Evolutionary conservation across 2,113 vertebrate genomes (phyloP), one percentile per base, ranked within the genome.

Genomic region (Megaceryle maxima): DNA sequence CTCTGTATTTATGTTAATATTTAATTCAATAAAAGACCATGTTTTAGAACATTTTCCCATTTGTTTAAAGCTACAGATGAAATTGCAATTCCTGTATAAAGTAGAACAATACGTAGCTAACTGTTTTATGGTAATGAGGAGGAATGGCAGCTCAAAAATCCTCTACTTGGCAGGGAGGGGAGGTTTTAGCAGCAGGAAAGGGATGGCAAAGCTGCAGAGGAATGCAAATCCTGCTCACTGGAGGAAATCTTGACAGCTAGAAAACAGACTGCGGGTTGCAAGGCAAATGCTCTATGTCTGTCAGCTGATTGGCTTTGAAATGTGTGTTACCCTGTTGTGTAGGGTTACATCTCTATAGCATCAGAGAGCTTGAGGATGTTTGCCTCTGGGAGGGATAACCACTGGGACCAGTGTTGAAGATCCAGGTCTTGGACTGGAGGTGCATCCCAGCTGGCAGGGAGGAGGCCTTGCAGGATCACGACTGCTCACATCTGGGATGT

Each of bases 1-100:
- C 91, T 73, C 86, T 83, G 81, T 97, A 96, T 97, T 97, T 96
- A 96, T 97, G 95, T 95, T 97, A 97, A 96, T 97, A 97, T 97
- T 97, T 97, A 96, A 97, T 97, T 97, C 97, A 97, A 96, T 97
- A 97, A 97, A 93, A 96, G 84, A 80, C 73, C 24, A 31, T 87
- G 81, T 85, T 96, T 97, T 90, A 90, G 94, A 97, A 91, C 81
- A 66, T 85, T 90, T 92, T 72, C 92, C 67, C 88, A 87, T 96
- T 96, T 96, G 94, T 96, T 97, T 92, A 72, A 96, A 93, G 94
- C 87, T 81, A 48, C 70, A 41, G 81, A 88, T 82, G 93, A 92
- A 96, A 95, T 94, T 95, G 84, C 81, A 82, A 64, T 96, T 94
- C 73, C 92, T 90, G 87, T 78, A 51, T 66, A 22, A 92, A 92